phyloP scores from a whole-genome alignment of 92 coral and sea anemone species.

The Porites cylindrica region DNA sequence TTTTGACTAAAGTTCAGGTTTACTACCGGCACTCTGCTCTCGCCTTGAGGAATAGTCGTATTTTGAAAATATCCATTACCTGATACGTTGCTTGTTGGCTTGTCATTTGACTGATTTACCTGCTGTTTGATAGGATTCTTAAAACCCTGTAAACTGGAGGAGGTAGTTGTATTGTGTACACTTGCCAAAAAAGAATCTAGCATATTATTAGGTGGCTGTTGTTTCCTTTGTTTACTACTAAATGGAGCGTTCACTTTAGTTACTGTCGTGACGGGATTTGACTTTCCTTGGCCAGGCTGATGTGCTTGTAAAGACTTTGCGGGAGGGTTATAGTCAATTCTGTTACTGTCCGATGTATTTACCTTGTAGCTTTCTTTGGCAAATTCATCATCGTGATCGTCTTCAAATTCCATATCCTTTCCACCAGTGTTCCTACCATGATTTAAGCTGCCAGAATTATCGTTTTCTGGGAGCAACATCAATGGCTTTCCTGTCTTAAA shows the following conservation, averaged over 20 bases:
- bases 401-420: neutral
- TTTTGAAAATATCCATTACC: neutral
- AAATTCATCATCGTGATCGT: too few relatives aligned
- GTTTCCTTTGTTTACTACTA: neutral
- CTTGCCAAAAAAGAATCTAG: slow-evolving; percentile 3
- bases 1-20: neutral
- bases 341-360: neutral
- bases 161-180: neutral
- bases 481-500: slow-evolving; percentile 7
- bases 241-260: neutral
- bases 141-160: neutral
- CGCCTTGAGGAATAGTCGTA: neutral
- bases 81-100: neutral
- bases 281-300: neutral
- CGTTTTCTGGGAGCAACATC: neutral
- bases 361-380: neutral
- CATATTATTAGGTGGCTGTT: neutral
- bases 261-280: neutral
- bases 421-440: neutral
- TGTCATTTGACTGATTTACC: neutral
- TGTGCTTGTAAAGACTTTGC: too few relatives aligned
- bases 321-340: neutral
- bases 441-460: too few relatives aligned
- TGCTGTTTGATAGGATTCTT: neutral
- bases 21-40: neutral